Conservation (phyloP, 1,140 invertebrate species). For the Monochamus saltuarius region DNA sequence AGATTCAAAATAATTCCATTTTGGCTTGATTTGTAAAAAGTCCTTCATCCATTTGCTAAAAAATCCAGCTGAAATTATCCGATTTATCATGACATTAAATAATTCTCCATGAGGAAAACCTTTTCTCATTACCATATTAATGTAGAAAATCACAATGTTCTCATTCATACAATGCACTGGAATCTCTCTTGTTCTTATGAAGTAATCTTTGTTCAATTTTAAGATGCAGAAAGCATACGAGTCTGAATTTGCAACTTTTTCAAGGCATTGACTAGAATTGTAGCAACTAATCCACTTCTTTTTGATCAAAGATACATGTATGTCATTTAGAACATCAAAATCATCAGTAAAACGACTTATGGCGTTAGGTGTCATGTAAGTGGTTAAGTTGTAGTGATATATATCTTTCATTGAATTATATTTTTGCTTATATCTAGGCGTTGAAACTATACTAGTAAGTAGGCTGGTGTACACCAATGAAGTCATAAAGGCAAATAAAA, state of each 20-base stretch:
- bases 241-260: neutral
- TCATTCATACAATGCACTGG: constrained; percentile 11
- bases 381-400: constrained; percentile 12
- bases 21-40: neutral
- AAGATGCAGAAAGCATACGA: constrained; percentile 5
- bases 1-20: neutral
- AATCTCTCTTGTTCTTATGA: neutral
- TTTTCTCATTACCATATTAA: constrained; percentile 15
- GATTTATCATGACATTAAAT: constrained; percentile 1
- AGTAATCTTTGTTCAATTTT: constrained; percentile 8
- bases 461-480: constrained; percentile 4
- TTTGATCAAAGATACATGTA: constrained; percentile 6
- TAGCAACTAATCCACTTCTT: constrained; percentile 7
- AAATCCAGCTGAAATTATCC: constrained; percentile 11
- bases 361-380: neutral
- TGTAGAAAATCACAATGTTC: constrained; percentile 2
- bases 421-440: constrained; percentile 9
- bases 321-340: neutral
- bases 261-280: neutral
- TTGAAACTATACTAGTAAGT: constrained; percentile 6
- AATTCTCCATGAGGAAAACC: constrained; percentile 5
- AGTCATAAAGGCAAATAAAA: constrained; percentile 1
- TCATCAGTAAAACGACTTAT: neutral
- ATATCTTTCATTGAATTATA: constrained; percentile 4
- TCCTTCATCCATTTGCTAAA: constrained; percentile 12